Base-by-base conservation (phyloP, 1,140 invertebrate species). In the Brachionus asplanchnoidis region DNA sequence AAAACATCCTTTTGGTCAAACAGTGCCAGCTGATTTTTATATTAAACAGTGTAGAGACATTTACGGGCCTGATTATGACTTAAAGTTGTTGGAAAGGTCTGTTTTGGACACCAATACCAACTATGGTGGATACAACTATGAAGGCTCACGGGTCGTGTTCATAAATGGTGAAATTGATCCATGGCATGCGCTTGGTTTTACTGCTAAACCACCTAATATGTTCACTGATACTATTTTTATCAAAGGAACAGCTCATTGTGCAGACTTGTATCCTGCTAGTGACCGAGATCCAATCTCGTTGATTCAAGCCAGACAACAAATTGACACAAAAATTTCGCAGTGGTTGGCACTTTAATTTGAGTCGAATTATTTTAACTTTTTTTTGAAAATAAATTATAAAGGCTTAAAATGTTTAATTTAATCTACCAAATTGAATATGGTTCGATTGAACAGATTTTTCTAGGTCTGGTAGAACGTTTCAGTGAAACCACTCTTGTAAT, bases 121-220 rank as follows among this genome's bases (percentile, higher is more conserved):
- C 26, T 97, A 96, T 87, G 95, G 95, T 4, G 95, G 91, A 9
- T 89, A 93, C 1, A 90, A 93, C 79, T 91, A 96, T 23, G 89
- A 92, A 46, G 93, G 93, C 0, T 92, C 91, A 1, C 92, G 94
- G 86, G 93, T 96, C 20, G 92, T 96, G 1, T 96, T 94, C 88
- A 93, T 95, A 42, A 95, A 97, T 88, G 96, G 96, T 77, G 93
- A 93, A 1, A 93, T 96, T 70, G 96, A 97, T 91, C 96, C 95
- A 6, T 97, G 96, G 96, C 95, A 97, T 91, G 93, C 94, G 2
- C 90, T 97, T 36, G 93, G 90, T 23, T 87, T 91, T 11, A 87
- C 88, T 8, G 85, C 88, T 42, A 85, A 87, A 85, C 68, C 88
- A 11, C 88, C 87, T 28, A 79, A 85, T 26, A 86, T 87, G 75